A percentile compares a stretch with the other conserved stretches of the same genome.
phyloP scores from a whole-genome alignment of 2,113 vertebrate genomes.

The Ictalurus punctatus region DNA sequence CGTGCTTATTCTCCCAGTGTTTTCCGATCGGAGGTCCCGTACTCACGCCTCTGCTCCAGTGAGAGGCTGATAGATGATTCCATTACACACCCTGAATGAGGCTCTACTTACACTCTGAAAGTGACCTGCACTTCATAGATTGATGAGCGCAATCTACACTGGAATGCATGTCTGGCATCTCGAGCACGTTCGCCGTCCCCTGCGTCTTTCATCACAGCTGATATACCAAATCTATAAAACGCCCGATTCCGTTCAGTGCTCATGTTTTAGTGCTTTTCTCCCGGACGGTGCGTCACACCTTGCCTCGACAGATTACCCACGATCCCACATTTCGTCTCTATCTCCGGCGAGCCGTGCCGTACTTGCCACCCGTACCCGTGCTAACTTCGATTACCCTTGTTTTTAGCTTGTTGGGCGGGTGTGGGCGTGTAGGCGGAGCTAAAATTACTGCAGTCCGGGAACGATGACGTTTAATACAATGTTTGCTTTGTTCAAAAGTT shows the following conservation, averaged over 20 bases:
- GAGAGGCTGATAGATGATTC: conserved; percentile 48
- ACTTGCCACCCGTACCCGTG: neutral
- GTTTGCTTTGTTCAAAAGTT: no score
- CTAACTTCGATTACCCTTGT: neutral
- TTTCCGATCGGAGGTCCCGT: neutral
- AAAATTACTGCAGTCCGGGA: no score
- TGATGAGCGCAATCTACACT: conserved; percentile 37
- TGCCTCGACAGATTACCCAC: neutral
- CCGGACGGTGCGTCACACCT: neutral
- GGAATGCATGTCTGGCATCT: conserved; percentile 28
- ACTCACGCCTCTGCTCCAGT: conserved; percentile 17
- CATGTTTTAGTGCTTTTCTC: neutral
- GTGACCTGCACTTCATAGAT: conserved; percentile 45
- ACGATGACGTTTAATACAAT: no score
- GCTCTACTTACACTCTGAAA: conserved; percentile 49
- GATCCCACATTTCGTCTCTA: neutral
- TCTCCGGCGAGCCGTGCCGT: neutral
- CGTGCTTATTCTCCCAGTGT: neutral
- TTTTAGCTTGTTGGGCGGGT: no score
- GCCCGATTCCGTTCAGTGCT: neutral
- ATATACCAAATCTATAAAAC: conserved; percentile 3
- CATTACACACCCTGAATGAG: conserved; percentile 47
- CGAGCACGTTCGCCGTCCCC: conserved; percentile 14
- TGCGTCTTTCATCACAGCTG: neutral
- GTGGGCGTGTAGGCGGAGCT: neutral